Evolutionary conservation across 1,140 invertebrate species (phyloP).

Genomic region (Trichonephila clavata): DNA sequence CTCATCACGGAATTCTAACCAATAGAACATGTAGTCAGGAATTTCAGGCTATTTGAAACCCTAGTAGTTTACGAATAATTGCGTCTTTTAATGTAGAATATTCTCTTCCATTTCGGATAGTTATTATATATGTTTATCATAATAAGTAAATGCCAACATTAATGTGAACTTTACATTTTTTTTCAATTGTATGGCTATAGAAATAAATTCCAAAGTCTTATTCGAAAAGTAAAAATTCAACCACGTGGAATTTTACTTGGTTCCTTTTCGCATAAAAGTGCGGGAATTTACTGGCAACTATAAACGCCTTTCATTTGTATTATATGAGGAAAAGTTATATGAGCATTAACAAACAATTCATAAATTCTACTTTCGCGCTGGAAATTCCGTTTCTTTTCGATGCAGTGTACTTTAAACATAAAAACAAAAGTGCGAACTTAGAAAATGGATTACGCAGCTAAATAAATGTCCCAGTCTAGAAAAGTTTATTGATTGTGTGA

Average conservation of each 20-base stretch:
- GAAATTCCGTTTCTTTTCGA: neutral
- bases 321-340: conserved; percentile 43
- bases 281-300: conserved; percentile 17
- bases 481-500: conserved; percentile 28
- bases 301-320: conserved; percentile 57
- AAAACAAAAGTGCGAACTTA: neutral
- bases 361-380: conserved; percentile 44
- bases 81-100: too few relatives aligned
- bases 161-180: too few relatives aligned
- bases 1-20: too few relatives aligned
- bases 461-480: conserved; percentile 5
- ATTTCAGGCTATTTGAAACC: too few relatives aligned
- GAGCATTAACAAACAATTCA: conserved; percentile 63
- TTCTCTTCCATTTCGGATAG: too few relatives aligned
- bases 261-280: neutral
- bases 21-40: too few relatives aligned
- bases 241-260: neutral
- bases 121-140: too few relatives aligned
- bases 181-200: too few relatives aligned
- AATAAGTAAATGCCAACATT: too few relatives aligned
- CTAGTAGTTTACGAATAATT: too few relatives aligned
- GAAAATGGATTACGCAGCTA: conserved; percentile 20
- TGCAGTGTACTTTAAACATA: neutral
- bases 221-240: too few relatives aligned
- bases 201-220: too few relatives aligned